A percentile compares a stretch with the other conserved stretches of the same genome.
phyloP scores from a whole-genome alignment of 2,797 vertebrate species.

The Acrossocheilus fasciatus region DNA sequence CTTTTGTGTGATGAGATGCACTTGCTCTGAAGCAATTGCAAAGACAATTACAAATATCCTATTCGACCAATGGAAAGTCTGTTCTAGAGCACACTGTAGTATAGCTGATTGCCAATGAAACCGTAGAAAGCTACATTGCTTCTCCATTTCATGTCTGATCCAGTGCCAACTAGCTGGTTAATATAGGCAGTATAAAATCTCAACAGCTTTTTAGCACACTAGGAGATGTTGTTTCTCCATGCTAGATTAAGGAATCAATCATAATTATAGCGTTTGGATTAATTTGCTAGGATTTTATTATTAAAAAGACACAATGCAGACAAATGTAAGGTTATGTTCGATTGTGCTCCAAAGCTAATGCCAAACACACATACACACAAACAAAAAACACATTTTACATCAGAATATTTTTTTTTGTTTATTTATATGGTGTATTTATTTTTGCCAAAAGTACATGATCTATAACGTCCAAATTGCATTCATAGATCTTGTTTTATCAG shows the following conservation, averaged over 20 bases:
- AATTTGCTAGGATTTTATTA: neutral
- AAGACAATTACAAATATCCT: neutral
- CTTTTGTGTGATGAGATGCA: neutral
- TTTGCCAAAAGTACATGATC: neutral
- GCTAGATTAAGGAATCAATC: neutral
- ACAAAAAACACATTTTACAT: neutral
- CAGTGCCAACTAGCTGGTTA: neutral
- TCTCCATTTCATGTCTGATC: slow-evolving; percentile 14
- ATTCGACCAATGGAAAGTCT: neutral
- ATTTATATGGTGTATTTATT: neutral
- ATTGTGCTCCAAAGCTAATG: neutral
- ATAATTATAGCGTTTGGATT: slow-evolving; percentile 6
- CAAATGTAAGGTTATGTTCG: neutral
- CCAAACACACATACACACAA: neutral
- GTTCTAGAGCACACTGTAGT: neutral
- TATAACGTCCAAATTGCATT: neutral
- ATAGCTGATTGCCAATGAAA: neutral
- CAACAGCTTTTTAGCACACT: neutral
- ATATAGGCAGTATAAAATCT: slow-evolving; percentile 27
- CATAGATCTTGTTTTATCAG: neutral
- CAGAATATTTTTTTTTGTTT: neutral
- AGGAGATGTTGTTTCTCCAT: slow-evolving; percentile 1
- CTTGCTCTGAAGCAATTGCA: slow-evolving; percentile 1
- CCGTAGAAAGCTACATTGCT: neutral
- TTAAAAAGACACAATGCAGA: neutral